Conservation (phyloP, 1,140 invertebrate genomes). For the Micrasema minimum region DNA sequence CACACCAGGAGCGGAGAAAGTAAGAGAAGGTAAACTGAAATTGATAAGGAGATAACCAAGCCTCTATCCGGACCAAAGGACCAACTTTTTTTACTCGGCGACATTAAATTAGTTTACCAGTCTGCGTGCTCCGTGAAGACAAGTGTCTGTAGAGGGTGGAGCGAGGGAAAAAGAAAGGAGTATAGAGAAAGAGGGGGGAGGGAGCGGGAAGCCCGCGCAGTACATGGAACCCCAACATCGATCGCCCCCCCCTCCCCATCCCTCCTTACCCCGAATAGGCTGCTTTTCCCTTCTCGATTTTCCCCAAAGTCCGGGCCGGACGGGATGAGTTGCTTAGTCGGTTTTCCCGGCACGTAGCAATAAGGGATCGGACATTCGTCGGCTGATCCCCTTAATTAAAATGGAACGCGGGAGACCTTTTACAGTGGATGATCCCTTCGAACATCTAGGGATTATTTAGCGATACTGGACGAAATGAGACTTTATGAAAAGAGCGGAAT, state of each 20-base stretch:
- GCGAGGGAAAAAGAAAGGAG: slow-evolving; percentile 12
- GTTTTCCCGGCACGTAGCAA: slow-evolving; percentile 15
- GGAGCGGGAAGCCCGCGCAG: slow-evolving; percentile 24
- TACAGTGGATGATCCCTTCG: not conserved
- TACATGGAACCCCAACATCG: slow-evolving; percentile 16
- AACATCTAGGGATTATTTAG: too few relatives aligned
- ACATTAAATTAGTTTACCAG: slow-evolving; percentile 10
- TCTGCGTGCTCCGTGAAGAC: slow-evolving; percentile 4
- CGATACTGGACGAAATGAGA: too few relatives aligned
- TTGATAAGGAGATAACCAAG: too few relatives aligned
- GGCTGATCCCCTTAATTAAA: slow-evolving; percentile 8
- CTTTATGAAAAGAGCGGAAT: not conserved
- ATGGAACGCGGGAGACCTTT: slow-evolving; percentile 1
- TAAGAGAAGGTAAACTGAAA: too few relatives aligned
- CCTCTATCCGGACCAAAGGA: too few relatives aligned
- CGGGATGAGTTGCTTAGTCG: not conserved
- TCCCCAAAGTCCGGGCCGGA: slow-evolving; percentile 19
- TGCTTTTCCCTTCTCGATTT: slow-evolving; percentile 32
- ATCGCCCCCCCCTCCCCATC: too few relatives aligned
- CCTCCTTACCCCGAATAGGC: slow-evolving; percentile 7
- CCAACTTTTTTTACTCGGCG: slow-evolving; percentile 2
- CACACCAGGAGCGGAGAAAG: too few relatives aligned
- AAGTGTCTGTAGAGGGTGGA: slow-evolving; percentile 2
- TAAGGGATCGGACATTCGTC: slow-evolving; percentile 1
- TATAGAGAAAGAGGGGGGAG: not conserved